Evolutionary conservation across 2,888 invertebrate species (phyloP).

Genomic region (Cephonodes hylas): DNA sequence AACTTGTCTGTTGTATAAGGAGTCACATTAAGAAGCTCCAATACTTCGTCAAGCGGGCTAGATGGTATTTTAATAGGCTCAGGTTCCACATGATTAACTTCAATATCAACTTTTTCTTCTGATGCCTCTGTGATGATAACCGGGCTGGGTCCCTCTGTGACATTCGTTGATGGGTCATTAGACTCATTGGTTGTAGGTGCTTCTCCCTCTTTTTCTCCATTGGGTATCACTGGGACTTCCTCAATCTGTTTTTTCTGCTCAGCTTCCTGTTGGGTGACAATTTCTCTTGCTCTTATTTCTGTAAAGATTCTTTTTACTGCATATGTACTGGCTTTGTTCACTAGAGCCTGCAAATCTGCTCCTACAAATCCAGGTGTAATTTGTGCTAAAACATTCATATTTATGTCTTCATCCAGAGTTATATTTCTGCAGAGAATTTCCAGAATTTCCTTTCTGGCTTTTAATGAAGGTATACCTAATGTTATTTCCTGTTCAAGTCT

Average conservation of each 20-base stretch:
- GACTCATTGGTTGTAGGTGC: constrained; percentile 31
- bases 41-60: constrained; percentile 74
- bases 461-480: constrained; percentile 94
- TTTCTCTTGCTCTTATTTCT: constrained; percentile 50
- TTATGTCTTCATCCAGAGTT: constrained; percentile 85
- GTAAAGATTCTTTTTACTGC: constrained; percentile 86
- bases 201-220: constrained; percentile 63
- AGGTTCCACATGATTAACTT: constrained; percentile 31
- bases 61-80: constrained; percentile 31
- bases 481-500: constrained; percentile 97
- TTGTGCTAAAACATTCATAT: constrained; percentile 87
- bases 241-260: constrained; percentile 31
- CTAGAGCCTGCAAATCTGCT: constrained; percentile 93
- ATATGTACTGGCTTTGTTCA: constrained; percentile 92
- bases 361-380: constrained; percentile 98
- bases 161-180: constrained; percentile 38
- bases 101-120: constrained; percentile 33
- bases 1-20: constrained; percentile 84
- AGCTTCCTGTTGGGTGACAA: constrained; percentile 28
- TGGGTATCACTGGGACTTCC: constrained; percentile 52
- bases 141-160: constrained; percentile 29
- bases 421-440: constrained; percentile 85
- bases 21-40: constrained; percentile 84
- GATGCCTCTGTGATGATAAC: constrained; percentile 33
- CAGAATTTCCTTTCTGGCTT: constrained; percentile 90